phyloP scores from a whole-genome alignment of 2,888 invertebrate genomes.

The Callinectes sapidus region DNA sequence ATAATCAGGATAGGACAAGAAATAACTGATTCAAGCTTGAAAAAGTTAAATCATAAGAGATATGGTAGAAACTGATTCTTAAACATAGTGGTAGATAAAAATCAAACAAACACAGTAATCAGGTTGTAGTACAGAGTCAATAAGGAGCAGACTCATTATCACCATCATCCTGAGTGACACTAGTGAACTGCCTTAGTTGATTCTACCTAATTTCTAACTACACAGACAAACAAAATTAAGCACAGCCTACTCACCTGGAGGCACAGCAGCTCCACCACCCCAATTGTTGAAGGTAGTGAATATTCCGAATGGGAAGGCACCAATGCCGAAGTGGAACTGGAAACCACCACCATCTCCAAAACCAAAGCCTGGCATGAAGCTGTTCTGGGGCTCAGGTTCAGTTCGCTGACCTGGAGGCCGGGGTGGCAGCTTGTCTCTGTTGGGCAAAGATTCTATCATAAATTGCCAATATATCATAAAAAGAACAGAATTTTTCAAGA shows the following conservation, averaged over 20 bases:
- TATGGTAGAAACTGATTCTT: too few species aligned
- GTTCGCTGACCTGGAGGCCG: slow-evolving; percentile 85
- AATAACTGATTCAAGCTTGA: too few species aligned
- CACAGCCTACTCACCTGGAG: slow-evolving; percentile 65
- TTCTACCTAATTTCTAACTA: not conserved
- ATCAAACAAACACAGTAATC: too few species aligned
- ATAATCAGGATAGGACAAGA: too few species aligned
- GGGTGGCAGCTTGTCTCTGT: slow-evolving; percentile 89
- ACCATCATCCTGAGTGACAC: too few species aligned
- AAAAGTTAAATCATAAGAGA: too few species aligned
- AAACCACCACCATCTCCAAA: slow-evolving; percentile 91
- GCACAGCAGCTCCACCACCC: slow-evolving; percentile 81
- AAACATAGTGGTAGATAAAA: too few species aligned
- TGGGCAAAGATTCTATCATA: not conserved
- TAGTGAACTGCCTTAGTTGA: not conserved
- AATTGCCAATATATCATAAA: too few species aligned
- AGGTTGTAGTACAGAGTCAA: too few species aligned
- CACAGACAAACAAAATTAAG: not conserved
- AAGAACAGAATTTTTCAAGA: too few species aligned
- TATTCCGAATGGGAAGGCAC: slow-evolving; percentile 97
- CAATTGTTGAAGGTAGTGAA: slow-evolving; percentile 96
- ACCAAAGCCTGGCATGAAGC: slow-evolving; percentile 79
- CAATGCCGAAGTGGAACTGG: slow-evolving; percentile 91
- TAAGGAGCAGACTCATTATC: too few species aligned
- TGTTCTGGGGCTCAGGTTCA: slow-evolving; percentile 85